Percentiles rank a stretch among this genome's conserved stretches.
Evolutionary conservation across 1,140 invertebrate species (phyloP).

Genomic region (Olivierus martensii): DNA sequence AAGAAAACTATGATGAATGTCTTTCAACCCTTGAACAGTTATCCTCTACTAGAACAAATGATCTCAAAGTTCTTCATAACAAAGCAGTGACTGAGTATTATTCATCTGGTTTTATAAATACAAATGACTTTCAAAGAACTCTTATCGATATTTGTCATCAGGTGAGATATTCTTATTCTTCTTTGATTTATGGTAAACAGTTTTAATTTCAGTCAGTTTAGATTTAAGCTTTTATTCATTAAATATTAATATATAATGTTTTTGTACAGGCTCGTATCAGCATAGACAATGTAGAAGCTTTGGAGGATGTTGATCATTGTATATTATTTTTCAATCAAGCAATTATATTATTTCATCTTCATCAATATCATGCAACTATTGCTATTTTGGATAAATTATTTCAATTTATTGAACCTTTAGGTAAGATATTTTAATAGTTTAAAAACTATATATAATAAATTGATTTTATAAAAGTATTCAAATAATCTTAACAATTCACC

Average conservation of each 20-base stretch:
- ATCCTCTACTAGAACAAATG: slow-evolving; percentile 39
- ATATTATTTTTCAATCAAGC: slow-evolving; percentile 66
- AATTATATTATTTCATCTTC: slow-evolving; percentile 60
- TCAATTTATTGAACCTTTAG: slow-evolving; percentile 53
- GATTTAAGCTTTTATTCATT: slow-evolving; percentile 22
- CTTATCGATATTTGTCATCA: slow-evolving; percentile 43
- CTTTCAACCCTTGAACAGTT: slow-evolving; percentile 44
- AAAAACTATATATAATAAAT: slow-evolving; percentile 16
- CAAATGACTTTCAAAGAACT: slow-evolving; percentile 51
- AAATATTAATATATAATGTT: slow-evolving; percentile 22
- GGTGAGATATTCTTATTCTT: slow-evolving; percentile 30
- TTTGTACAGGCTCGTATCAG: slow-evolving; percentile 31
- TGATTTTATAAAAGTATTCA: not conserved
- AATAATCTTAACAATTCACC: too few relatives aligned
- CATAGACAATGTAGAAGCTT: slow-evolving; percentile 39
- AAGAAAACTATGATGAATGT: slow-evolving; percentile 40
- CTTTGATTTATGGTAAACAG: too few relatives aligned
- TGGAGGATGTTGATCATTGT: slow-evolving; percentile 52
- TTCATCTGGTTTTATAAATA: slow-evolving; percentile 50
- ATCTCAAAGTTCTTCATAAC: slow-evolving; percentile 57
- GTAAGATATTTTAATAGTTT: slow-evolving; percentile 6
- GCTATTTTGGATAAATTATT: slow-evolving; percentile 57
- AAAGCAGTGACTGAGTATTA: slow-evolving; percentile 55
- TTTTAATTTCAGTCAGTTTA: too few relatives aligned
- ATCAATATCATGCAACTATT: slow-evolving; percentile 57